phyloP scores from a whole-genome alignment of 1,140 invertebrate genomes.

The Cotesia glomerata region DNA sequence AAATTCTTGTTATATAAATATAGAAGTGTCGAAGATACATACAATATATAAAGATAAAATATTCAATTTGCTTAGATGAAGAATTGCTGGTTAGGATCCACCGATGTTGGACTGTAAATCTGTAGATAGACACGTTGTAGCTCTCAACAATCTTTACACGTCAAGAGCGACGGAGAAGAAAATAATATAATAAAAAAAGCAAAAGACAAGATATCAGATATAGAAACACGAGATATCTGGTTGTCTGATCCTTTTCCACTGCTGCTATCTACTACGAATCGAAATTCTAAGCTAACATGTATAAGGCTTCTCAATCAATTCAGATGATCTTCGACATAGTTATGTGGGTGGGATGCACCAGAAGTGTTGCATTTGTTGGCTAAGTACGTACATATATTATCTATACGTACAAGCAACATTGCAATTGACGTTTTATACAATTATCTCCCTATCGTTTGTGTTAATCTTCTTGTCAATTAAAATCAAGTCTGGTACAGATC shows the following conservation, averaged over 20 bases:
- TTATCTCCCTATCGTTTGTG: slow-evolving; percentile 26
- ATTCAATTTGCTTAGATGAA: too few species aligned
- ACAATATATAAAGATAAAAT: too few species aligned
- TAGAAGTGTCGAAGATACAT: too few species aligned
- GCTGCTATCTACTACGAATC: slow-evolving; percentile 11
- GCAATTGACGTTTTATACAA: slow-evolving; percentile 9
- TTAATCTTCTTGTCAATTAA: slow-evolving; percentile 37
- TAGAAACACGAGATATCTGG: slow-evolving; percentile 17
- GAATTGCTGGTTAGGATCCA: too few species aligned
- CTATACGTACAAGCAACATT: background rate
- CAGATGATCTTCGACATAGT: slow-evolving; percentile 6
- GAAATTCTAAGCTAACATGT: slow-evolving; percentile 24
- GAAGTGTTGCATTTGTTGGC: background rate
- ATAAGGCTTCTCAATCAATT: slow-evolving; percentile 20
- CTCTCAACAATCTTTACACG: background rate
- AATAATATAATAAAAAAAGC: background rate
- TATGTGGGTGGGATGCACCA: background rate
- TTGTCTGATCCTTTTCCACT: background rate
- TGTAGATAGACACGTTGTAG: background rate
- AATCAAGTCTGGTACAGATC: slow-evolving; percentile 21
- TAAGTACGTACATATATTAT: background rate
- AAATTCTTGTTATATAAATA: too few species aligned
- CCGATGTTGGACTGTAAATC: too few species aligned
- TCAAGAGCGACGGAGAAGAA: background rate
- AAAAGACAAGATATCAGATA: background rate